Evolutionary conservation across 2,888 invertebrate species (phyloP).

Genomic region (Hirtodrosophila histrioides): DNA sequence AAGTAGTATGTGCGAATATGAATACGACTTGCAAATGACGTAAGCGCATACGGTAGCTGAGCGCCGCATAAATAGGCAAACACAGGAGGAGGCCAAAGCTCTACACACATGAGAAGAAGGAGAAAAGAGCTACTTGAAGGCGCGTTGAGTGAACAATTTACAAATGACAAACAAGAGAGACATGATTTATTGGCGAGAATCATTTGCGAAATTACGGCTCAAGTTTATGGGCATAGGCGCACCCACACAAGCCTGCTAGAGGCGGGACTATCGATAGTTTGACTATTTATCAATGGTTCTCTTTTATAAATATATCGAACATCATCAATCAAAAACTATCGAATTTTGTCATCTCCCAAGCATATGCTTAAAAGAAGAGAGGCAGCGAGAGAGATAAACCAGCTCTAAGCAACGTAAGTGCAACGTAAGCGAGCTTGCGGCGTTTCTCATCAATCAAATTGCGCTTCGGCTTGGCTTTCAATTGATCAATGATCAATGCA

Average conservation of each 20-base stretch:
- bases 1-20: slow-evolving; percentile 50
- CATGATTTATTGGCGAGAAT: slow-evolving; percentile 67
- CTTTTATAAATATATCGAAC: too few species aligned
- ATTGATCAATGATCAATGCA: slow-evolving; percentile 53
- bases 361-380: slow-evolving; percentile 1
- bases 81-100: slow-evolving; percentile 41
- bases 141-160: slow-evolving; percentile 38
- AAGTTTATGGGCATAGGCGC: slow-evolving; percentile 20
- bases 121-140: slow-evolving; percentile 10
- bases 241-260: slow-evolving; percentile 33
- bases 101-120: slow-evolving; percentile 10
- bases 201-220: slow-evolving; percentile 69
- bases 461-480: slow-evolving; percentile 44
- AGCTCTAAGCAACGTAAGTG: not conserved
- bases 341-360: too few species aligned
- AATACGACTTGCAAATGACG: slow-evolving; percentile 59
- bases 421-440: slow-evolving; percentile 21
- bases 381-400: slow-evolving; percentile 3
- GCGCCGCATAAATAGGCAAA: slow-evolving; percentile 45
- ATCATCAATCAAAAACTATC: too few species aligned
- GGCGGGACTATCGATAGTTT: too few species aligned
- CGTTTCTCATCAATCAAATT: slow-evolving; percentile 40
- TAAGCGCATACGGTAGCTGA: slow-evolving; percentile 62
- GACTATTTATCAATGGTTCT: too few species aligned
- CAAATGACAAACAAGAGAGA: slow-evolving; percentile 34